phyloP scores from a whole-genome alignment of 2,888 invertebrate species.

The Myopa tessellatipennis region DNA sequence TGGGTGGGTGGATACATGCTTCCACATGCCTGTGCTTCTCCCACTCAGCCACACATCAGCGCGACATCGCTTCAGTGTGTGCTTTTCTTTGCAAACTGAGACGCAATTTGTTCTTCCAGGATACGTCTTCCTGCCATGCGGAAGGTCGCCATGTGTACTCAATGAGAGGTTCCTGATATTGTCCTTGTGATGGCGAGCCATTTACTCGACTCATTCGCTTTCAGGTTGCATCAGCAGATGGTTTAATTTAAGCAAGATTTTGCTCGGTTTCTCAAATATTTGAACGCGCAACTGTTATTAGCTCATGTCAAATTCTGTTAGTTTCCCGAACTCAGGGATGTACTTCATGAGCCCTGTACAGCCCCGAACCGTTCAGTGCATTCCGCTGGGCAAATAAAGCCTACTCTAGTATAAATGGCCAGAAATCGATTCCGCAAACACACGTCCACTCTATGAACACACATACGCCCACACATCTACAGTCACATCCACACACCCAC shows the following conservation, averaged over 20 bases:
- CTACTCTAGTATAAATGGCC: neutral
- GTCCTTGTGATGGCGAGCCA: neutral
- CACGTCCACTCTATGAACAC: slow-evolving; percentile 33
- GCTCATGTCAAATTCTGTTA: slow-evolving; percentile 4
- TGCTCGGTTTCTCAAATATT: slow-evolving; percentile 6
- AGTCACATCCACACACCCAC: neutral
- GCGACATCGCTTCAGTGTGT: slow-evolving; percentile 14
- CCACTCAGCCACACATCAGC: neutral
- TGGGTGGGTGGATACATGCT: neutral
- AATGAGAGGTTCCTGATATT: neutral
- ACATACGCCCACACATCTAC: slow-evolving; percentile 13
- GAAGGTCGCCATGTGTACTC: neutral
- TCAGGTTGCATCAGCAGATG: neutral
- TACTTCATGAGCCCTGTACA: neutral
- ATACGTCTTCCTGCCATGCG: neutral
- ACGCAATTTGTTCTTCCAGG: slow-evolving; percentile 26
- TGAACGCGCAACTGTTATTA: neutral
- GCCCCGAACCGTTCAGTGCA: neutral
- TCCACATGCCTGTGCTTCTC: neutral
- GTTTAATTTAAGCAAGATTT: too few species aligned
- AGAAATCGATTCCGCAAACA: slow-evolving; percentile 18
- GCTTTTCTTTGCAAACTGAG: slow-evolving; percentile 13
- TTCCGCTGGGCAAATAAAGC: slow-evolving; percentile 5
- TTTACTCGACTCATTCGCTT: neutral
- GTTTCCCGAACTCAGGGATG: neutral